Percentiles rank a stretch among this genome's conserved stretches.
phyloP scores from a whole-genome alignment of 2,888 invertebrate species.

The Andrena camellia region DNA sequence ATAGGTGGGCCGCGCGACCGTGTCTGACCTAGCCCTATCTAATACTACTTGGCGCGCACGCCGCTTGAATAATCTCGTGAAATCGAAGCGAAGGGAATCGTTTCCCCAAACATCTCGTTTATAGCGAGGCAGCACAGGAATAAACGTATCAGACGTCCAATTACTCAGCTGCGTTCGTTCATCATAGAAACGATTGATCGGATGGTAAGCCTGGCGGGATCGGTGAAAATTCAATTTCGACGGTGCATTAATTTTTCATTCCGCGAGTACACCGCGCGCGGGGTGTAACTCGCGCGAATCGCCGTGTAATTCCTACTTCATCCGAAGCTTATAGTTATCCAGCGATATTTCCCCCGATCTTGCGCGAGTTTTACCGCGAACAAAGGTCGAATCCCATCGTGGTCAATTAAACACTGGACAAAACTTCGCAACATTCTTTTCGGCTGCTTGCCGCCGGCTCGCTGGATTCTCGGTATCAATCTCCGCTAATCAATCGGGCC shows the following conservation, averaged over 20 bases:
- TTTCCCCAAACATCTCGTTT: not conserved
- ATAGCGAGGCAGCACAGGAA: not conserved
- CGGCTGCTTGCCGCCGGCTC: not conserved
- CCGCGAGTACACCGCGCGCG: not conserved
- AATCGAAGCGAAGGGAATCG: not conserved
- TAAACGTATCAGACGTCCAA: constrained; percentile 7
- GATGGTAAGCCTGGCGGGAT: not conserved
- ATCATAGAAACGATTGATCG: constrained; percentile 33
- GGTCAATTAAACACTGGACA: not conserved
- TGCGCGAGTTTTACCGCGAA: not conserved
- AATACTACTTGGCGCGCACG: not conserved
- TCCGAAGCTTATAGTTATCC: constrained; percentile 33
- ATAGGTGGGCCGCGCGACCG: not conserved
- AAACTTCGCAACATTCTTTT: not conserved
- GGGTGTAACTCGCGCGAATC: constrained; percentile 29
- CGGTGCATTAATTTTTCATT: constrained; percentile 48
- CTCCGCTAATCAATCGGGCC: not conserved
- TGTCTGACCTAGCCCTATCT: constrained; percentile 21
- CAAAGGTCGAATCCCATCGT: not conserved
- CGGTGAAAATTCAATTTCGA: constrained; percentile 46
- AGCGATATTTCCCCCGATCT: constrained; percentile 6
- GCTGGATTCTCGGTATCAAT: not conserved
- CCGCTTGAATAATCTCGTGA: not conserved
- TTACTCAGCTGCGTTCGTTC: not conserved
- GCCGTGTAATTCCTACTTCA: constrained; percentile 44